Evolutionary conservation across 2,888 invertebrate species (phyloP).

Genomic region (Scelioninae gen. 1): DNA sequence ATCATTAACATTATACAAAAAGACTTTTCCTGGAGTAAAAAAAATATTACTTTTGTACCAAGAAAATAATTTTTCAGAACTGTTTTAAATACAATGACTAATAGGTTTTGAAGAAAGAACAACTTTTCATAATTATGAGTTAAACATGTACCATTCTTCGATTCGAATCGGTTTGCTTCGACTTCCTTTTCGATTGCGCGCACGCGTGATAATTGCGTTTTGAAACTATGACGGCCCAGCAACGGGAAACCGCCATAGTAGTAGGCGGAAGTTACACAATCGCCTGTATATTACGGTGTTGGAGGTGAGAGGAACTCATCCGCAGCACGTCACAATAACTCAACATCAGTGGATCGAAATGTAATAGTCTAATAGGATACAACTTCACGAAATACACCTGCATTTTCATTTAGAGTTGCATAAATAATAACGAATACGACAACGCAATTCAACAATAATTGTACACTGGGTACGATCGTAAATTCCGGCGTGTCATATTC

Average conservation of each 20-base stretch:
- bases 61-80: too few species aligned
- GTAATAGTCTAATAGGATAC: slow-evolving; percentile 57
- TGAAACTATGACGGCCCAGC: slow-evolving; percentile 42
- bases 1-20: too few species aligned
- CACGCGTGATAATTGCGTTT: slow-evolving; percentile 30
- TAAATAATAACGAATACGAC: slow-evolving; percentile 55
- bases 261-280: slow-evolving; percentile 65
- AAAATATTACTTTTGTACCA: too few species aligned
- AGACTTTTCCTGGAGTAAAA: too few species aligned
- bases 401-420: slow-evolving; percentile 37
- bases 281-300: slow-evolving; percentile 34
- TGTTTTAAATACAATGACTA: too few species aligned
- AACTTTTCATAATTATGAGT: too few species aligned
- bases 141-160: too few species aligned
- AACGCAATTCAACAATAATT: slow-evolving; percentile 59
- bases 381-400: slow-evolving; percentile 53
- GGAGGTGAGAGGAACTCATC: slow-evolving; percentile 64
- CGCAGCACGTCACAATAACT: slow-evolving; percentile 62
- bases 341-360: slow-evolving; percentile 56
- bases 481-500: slow-evolving; percentile 62
- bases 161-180: slow-evolving; percentile 23
- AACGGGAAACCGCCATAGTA: slow-evolving; percentile 43
- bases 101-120: too few species aligned
- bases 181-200: slow-evolving; percentile 37
- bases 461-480: slow-evolving; percentile 42